Base-by-base conservation (phyloP, 2,888 invertebrate genomes). In the Patella caerulea region DNA sequence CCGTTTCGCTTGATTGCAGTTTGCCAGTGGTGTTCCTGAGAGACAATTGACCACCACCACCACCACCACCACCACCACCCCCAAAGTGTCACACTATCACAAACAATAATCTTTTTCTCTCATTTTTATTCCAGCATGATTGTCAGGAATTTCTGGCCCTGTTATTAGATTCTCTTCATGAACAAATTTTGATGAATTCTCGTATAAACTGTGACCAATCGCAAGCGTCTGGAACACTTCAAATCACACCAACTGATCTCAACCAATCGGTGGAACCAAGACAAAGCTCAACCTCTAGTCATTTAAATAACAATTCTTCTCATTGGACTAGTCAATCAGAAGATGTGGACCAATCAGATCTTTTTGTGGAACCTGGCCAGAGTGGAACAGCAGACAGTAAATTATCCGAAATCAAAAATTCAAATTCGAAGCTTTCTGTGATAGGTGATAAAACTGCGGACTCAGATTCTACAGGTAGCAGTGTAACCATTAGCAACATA, bases 91-190 rank as follows among this genome's bases (percentile, higher is more conserved):
- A 72, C 52, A 45, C 29, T 72, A n/a, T 24, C 17, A 45, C 45
- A 24, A 19, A 15, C 59, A 74, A 15, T 12, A 53, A 70, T 29
- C 54, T 54, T 24, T 72, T 11, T 70, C 70, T 72, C 19, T 53
- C 45, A 74, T 77, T 65, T 76, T 82, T 75, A 78, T 90, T 91
- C 24, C 90, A 94, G 94, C 94, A 94, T 86, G 94, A 94, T 87
- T 94, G 94, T 90, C 94, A 94, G 90, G 94, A 94, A 89, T 94
- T 94, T 87, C 92, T 94, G 79, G 94, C 94, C 9, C 91, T 94
- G 29, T 88, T 94, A 65, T 88, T 94, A 82, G 94, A 94, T 86
- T 93, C 93, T 3, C 91, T 94, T 12, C 94, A 94, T 85, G 94
- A 94, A 86, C 94, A 94, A 87, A 92, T 94, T 69, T 86, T 87